phyloP scores from a whole-genome alignment of 2,888 invertebrate genomes.

The Tuta absoluta region DNA sequence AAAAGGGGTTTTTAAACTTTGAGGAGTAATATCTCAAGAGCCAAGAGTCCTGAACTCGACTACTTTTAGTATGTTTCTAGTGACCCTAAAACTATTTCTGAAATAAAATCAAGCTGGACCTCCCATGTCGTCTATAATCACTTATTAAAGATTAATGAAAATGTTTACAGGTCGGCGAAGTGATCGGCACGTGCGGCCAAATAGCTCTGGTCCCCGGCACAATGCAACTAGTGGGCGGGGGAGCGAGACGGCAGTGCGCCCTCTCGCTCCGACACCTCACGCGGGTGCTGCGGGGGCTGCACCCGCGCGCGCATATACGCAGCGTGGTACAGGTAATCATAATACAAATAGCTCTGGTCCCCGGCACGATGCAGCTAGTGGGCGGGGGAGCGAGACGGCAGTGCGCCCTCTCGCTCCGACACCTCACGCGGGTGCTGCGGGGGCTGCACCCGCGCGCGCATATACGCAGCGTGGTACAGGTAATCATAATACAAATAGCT shows the following conservation, averaged over 20 bases:
- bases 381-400: slow-evolving; percentile 89
- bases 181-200: slow-evolving; percentile 94
- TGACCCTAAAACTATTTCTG: no score
- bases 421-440: slow-evolving; percentile 90
- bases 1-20: no score
- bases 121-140: no score
- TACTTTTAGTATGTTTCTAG: no score
- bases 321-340: slow-evolving; percentile 90
- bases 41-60: no score
- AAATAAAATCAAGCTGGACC: no score
- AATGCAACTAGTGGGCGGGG: slow-evolving; percentile 80
- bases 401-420: slow-evolving; percentile 90
- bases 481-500: slow-evolving; percentile 87
- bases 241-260: slow-evolving; percentile 90
- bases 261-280: slow-evolving; percentile 91
- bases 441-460: slow-evolving; percentile 90
- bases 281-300: slow-evolving; percentile 90
- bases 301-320: slow-evolving; percentile 87
- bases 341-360: slow-evolving; percentile 92
- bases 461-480: slow-evolving; percentile 91
- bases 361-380: slow-evolving; percentile 66
- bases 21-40: no score
- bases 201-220: slow-evolving; percentile 89
- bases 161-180: slow-evolving; percentile 86
- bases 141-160: no score